Evolutionary conservation across 2,113 vertebrate species (phyloP), one percentile per base, ranked within the genome.

Genomic region (Serinus canaria): DNA sequence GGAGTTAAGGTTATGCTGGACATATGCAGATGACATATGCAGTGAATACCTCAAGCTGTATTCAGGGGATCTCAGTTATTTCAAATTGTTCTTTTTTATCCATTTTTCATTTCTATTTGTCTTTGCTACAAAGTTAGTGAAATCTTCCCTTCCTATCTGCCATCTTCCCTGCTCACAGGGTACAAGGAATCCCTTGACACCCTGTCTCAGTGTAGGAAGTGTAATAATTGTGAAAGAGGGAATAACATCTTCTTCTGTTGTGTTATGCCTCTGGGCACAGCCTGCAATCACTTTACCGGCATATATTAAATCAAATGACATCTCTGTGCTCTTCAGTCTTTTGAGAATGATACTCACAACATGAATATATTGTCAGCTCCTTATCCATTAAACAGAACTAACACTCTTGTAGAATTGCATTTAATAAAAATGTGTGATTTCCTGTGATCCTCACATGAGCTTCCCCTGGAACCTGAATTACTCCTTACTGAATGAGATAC

Each of bases 351-450:
- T 68, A 90, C 69, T 95, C 79, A 80, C 47, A 83, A 90, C 14
- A 43, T 79, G 68, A 93, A 76, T 95, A 73, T 83, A 66, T 83
- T 10, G 4, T 88, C 55, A 66, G 31, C 50, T 88, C 14, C 53
- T 92, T 90, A 88, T 69, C 55, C 75, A 73, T 94, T 95, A 94
- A 90, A 80, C 46, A 92, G 50, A 93, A 62, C 58, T 76, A 95
- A 84, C 31, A 44, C 46, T 58, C 50, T n/a, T 83, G 25, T 80
- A 88, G 82, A 88, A 73, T 77, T 81, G 30, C 79, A 43, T 28
- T 79, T 93, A 88, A 78, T 89, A 82, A 64, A 82, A 93, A 31
- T 62, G 49, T 55, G n/a, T 80, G 49, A 91, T 91, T 87, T 90
- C 70, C 58, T 91, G 52, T 78, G 41, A 16, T 83, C 58, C n/a